Conservation (phyloP, 1,140 invertebrate genomes). For the Tribolium madens region DNA sequence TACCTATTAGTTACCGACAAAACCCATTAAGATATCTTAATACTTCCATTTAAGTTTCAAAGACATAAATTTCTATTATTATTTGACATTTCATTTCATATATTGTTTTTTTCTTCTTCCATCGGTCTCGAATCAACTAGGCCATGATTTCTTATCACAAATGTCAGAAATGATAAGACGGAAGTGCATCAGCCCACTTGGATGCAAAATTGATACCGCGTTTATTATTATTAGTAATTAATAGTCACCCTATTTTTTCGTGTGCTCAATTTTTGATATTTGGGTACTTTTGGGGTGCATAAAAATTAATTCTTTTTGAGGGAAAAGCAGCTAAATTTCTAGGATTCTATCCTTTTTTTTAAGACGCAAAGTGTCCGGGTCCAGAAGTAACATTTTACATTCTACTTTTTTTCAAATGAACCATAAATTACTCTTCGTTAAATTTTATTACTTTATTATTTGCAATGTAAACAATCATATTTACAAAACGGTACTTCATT, state of each 20-base stretch:
- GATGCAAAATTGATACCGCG: not conserved
- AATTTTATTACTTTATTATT: not conserved
- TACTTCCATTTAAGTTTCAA: not conserved
- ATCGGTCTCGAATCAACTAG: not conserved
- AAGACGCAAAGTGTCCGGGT: no score
- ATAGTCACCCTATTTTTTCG: no score
- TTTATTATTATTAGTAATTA: no score
- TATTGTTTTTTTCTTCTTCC: not conserved
- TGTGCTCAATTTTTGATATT: no score
- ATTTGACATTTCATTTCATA: not conserved
- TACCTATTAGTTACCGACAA: constrained; percentile 2
- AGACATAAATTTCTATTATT: constrained; percentile 13
- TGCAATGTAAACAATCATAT: not conserved
- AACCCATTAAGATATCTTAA: not conserved
- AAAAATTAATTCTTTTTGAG: no score
- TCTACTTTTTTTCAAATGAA: not conserved
- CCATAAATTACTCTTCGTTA: not conserved
- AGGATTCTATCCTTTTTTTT: no score
- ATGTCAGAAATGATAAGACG: not conserved
- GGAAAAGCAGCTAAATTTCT: no score
- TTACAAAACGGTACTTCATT: not conserved
- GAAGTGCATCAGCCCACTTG: not conserved
- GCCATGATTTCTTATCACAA: not conserved
- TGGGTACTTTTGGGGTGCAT: no score
- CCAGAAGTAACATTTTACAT: no score